Evolutionary conservation across 1,140 invertebrate species (phyloP).

Genomic region (Triops cancriformis): DNA sequence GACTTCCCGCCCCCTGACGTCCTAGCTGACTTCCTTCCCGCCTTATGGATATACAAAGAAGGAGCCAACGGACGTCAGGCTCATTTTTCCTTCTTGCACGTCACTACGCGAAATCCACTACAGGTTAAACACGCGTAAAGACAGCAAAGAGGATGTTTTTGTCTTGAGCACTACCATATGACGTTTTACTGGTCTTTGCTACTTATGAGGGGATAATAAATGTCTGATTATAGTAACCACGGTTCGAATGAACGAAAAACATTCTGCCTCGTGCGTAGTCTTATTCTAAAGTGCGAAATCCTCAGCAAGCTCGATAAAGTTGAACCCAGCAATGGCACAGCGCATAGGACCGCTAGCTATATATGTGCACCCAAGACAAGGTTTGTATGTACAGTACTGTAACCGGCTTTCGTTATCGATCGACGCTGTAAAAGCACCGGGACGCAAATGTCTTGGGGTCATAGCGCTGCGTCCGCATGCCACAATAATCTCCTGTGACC

Average conservation of each 20-base stretch:
- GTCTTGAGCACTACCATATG: too few relatives aligned
- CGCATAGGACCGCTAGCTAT: not conserved
- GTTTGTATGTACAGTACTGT: not conserved
- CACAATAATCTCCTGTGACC: not conserved
- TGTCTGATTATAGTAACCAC: too few relatives aligned
- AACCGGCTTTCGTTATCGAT: slow-evolving; percentile 5
- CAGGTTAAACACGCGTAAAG: not conserved
- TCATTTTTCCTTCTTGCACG: not conserved
- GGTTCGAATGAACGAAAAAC: too few relatives aligned
- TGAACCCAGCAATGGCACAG: not conserved
- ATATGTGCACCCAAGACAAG: not conserved
- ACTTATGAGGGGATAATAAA: too few relatives aligned
- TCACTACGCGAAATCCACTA: not conserved
- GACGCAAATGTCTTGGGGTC: slow-evolving; percentile 8
- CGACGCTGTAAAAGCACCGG: slow-evolving; percentile 12
- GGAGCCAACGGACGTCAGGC: not conserved
- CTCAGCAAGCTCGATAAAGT: too few relatives aligned
- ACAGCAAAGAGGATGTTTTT: not conserved
- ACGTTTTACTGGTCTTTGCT: too few relatives aligned
- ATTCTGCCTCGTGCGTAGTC: too few relatives aligned
- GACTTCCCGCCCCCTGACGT: not conserved
- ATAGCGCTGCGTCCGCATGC: slow-evolving; percentile 11
- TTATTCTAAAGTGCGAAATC: too few relatives aligned
- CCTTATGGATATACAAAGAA: not conserved
- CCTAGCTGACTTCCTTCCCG: slow-evolving; percentile 4